These are phyloP conservation scores for Pseudomyrmex gracilis DNA, from an alignment of 1,140 invertebrate species.

Conservation along the genomic window DNA sequence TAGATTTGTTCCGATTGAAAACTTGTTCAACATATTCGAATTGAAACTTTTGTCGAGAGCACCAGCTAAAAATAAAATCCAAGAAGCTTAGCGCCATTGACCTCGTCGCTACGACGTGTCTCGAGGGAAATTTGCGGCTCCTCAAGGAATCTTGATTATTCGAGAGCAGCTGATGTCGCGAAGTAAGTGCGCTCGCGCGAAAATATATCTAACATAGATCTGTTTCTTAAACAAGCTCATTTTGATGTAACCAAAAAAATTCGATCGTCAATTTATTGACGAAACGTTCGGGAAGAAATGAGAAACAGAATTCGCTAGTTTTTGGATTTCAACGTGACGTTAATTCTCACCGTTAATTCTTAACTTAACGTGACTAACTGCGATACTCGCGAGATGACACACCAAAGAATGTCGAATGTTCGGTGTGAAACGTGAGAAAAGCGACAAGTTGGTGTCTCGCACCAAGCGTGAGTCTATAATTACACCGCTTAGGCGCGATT, in stretches of 20 bases:
- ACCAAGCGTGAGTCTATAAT: conserved; percentile 7
- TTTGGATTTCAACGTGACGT: conserved; percentile 20
- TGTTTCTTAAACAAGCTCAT: conserved; percentile 48
- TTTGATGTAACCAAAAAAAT: background rate
- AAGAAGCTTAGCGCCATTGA: conserved; percentile 49
- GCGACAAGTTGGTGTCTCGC: conserved; percentile 5
- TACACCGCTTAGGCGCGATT: conserved; percentile 16
- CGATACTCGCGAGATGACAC: conserved; percentile 13
- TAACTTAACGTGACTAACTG: background rate
- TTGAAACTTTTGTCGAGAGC: conserved; percentile 41
- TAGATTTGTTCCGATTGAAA: conserved; percentile 20
- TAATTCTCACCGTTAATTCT: conserved; percentile 2
- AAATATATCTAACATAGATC: conserved; percentile 44
- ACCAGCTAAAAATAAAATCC: conserved; percentile 40
- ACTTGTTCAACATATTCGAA: conserved; percentile 12
- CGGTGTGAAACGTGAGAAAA: background rate
- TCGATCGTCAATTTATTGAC: conserved; percentile 32
- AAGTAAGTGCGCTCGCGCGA: background rate
- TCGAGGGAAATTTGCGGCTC: conserved; percentile 62
- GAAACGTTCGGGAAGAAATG: background rate
- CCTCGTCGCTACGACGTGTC: conserved; percentile 23
- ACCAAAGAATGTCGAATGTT: conserved; percentile 15
- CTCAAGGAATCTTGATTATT: conserved; percentile 38
- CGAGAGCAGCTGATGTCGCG: conserved; percentile 5
- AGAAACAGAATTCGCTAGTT: background rate